Evolutionary conservation across 1,140 invertebrate genomes (phyloP).

Genomic region (Eulimnadia texana): DNA sequence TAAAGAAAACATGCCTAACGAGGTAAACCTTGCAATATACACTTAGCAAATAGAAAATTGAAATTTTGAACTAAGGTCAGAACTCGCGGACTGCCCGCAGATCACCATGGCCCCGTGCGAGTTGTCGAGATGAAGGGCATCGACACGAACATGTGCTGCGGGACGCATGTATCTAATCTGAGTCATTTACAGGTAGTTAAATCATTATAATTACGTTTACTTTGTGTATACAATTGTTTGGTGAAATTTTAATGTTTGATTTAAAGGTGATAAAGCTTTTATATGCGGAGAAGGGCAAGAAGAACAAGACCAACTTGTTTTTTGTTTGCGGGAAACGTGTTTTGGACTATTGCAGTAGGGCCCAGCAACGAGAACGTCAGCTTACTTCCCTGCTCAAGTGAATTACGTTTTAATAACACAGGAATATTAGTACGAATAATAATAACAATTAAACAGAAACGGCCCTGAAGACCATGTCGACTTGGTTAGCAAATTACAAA

Average conservation of each 20-base stretch:
- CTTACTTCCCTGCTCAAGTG: conserved; percentile 52
- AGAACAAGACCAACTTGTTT: conserved; percentile 49
- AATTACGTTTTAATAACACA: conserved; percentile 16
- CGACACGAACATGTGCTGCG: conserved; percentile 70
- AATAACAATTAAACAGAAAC: conserved; percentile 34
- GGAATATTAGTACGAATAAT: not conserved
- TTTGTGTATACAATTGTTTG: not conserved
- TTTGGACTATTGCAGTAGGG: conserved; percentile 37
- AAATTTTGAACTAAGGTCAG: conserved; percentile 29
- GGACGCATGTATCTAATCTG: conserved; percentile 65
- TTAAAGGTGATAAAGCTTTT: conserved; percentile 48
- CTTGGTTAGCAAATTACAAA: conserved; percentile 53
- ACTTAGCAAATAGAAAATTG: not conserved
- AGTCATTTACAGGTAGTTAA: conserved; percentile 50
- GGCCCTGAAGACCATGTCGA: conserved; percentile 48
- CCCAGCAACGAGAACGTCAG: conserved; percentile 46
- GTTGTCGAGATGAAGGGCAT: conserved; percentile 54
- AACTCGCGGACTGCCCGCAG: conserved; percentile 54
- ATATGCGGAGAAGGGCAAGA: conserved; percentile 52
- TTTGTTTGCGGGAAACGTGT: conserved; percentile 58
- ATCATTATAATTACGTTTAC: not conserved
- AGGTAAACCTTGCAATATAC: conserved; percentile 28
- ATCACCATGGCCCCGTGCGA: conserved; percentile 52
- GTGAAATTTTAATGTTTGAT: not conserved
- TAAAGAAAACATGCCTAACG: conserved; percentile 39